Evolutionary conservation across 2,113 vertebrate genomes (phyloP).

Genomic region (Pampusana beccarii): DNA sequence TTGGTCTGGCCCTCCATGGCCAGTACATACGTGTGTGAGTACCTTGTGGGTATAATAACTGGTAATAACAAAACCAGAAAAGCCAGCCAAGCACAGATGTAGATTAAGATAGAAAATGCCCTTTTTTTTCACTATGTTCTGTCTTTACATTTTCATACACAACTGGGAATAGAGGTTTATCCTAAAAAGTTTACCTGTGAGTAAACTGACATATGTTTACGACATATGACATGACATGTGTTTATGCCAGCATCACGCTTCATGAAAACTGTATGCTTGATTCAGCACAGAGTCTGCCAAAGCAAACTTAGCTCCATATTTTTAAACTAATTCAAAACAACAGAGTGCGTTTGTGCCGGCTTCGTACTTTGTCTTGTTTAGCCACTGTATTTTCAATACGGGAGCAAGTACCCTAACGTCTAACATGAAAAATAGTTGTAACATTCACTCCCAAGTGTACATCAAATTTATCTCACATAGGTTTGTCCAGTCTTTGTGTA

Average conservation of each 20-base stretch:
- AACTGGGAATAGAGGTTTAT: slow-evolving; percentile 58
- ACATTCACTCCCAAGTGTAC: not conserved
- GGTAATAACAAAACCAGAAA: not conserved
- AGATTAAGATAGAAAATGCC: not conserved
- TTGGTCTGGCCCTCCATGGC: not conserved
- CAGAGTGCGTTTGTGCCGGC: not conserved
- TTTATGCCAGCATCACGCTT: slow-evolving; percentile 48
- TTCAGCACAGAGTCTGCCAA: slow-evolving; percentile 47
- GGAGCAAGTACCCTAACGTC: not conserved
- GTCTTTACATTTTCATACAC: slow-evolving; percentile 12
- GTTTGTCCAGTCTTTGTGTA: not conserved
- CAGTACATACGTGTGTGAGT: not conserved
- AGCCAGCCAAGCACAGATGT: not conserved
- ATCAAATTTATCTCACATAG: not conserved
- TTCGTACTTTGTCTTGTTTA: not conserved
- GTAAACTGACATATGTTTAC: slow-evolving; percentile 64
- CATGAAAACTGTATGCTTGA: slow-evolving; percentile 35
- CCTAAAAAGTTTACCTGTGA: slow-evolving; percentile 60
- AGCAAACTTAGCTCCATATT: not conserved
- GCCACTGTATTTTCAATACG: not conserved
- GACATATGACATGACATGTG: slow-evolving; percentile 55
- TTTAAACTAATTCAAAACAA: slow-evolving; percentile 29
- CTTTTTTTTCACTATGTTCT: not conserved
- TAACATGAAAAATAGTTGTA: not conserved
- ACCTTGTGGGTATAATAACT: not conserved